Base-by-base conservation (phyloP, 2,113 vertebrate species). In the Sphaerodactylus townsendi region DNA sequence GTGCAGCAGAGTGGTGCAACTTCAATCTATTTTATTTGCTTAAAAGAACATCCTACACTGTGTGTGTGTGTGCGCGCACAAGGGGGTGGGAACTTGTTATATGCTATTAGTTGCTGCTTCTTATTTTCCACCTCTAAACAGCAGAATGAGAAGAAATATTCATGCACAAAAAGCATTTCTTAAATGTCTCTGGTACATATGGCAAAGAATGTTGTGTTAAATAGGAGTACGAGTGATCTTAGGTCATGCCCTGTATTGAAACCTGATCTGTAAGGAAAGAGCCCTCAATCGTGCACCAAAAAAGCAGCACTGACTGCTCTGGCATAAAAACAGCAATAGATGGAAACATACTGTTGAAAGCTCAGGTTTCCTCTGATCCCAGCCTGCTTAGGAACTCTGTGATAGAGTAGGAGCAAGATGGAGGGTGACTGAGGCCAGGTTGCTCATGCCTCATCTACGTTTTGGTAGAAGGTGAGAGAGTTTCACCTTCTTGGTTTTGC, bases 401-500 rank as follows among this genome's bases (percentile, higher is more conserved):
- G n/a, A 64, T 21, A 65, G 66, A 85, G 6, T 25, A 9, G 11
- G 77, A 65, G 56, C 56, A 65, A 82, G 85, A 70, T 64, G 35
- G 74, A 70, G 72, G 33, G 73, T 72, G 85, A 65, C 44, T 41
- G 44, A 25, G 35, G 44, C 64, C 53, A 72, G 41, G 50, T 13
- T 41, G 79, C n/a, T 69, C 17, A n/a, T 70, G 66, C 53, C 72
- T 79, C 81, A 86, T 77, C 68, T 82, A 77, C 56, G 14, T 86
- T 53, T 66, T 82, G 56, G 64, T 44, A 83, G 85, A 92, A 95
- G 92, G 93, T 88, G 92, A 94, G 88, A 81, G 50, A 87, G 81
- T 53, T 89, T 92, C 92, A 93, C 93, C 93, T 93, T 93, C 90
- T 90, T 7, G 4, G 79, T 90, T 90, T 89, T 90, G 90, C 88